Conservation (phyloP, 2,888 invertebrate genomes). For the Lasius fuliginosus region DNA sequence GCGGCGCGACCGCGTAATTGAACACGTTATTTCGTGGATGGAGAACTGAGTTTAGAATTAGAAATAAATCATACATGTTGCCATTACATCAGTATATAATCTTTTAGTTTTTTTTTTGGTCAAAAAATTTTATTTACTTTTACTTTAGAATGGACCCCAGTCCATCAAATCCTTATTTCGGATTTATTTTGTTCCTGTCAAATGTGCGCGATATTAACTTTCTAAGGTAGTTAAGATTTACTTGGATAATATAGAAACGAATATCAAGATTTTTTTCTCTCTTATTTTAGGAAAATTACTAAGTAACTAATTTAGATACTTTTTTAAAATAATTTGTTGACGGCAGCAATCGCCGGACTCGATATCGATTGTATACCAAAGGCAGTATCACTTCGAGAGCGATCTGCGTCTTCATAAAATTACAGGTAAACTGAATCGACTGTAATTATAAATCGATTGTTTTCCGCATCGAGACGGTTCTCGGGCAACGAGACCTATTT, state of each 20-base stretch:
- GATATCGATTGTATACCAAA: slow-evolving; percentile 42
- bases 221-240: not conserved
- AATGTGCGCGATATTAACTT: not conserved
- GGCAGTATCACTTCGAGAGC: slow-evolving; percentile 40
- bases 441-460: slow-evolving; percentile 43
- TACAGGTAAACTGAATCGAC: slow-evolving; percentile 29
- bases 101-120: not conserved
- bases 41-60: not conserved
- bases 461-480: slow-evolving; percentile 36
- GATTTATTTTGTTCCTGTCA: not conserved
- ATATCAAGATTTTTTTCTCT: not conserved
- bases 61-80: not conserved
- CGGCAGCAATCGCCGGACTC: slow-evolving; percentile 26
- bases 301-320: not conserved
- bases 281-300: not conserved
- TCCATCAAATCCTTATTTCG: not conserved
- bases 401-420: slow-evolving; percentile 20
- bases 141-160: not conserved
- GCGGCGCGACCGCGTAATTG: not conserved
- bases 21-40: slow-evolving; percentile 5
- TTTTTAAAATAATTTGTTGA: slow-evolving; percentile 34
- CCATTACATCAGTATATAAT: not conserved
- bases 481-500: slow-evolving; percentile 58
- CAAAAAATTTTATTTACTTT: not conserved
- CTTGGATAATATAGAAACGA: not conserved